Base-by-base conservation (phyloP, 2,113 vertebrate species). In the Chlorodrepanis virens region DNA sequence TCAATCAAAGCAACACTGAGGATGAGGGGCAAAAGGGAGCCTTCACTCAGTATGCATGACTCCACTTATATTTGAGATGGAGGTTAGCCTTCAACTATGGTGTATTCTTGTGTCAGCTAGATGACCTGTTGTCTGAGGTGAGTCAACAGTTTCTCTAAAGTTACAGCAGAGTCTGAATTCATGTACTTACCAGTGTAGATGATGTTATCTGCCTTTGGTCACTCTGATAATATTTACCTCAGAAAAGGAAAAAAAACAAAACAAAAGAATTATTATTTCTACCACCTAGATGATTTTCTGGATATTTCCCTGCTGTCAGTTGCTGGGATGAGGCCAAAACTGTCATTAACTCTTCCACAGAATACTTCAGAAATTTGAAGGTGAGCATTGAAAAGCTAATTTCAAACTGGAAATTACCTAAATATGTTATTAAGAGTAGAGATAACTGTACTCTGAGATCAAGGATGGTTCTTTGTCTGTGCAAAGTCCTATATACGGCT, bases 311-410 rank as follows among this genome's bases (percentile, higher is more conserved):
- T 59, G 33, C 10, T 54, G 33, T 42, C 35, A 24, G 20, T 56
- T 65, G 29, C 45, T 74, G 45, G 20, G 18, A 39, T 60, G 50
- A 72, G 35, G 14, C 5, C 23, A 53, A 61, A 87, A 76, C 21
- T n/a, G 10, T n/a, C 1, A 4, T 40, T 59, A 4, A 10, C 2
- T 52, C 7, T 15, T 68, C 13, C 5, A 3, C 25, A 50, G 35
- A 64, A 72, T 23, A 23, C 25, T 77, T 24, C 4, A 9, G 25
- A 80, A 83, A 28, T 35, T 28, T 76, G 35, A 83, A 89, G 18
- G 10, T 2, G 17, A 71, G 29, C 15, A 67, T 4, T 78, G 49
- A 45, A 80, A 54, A 77, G 35, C 11, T 80, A 10, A 72, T 52
- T 80, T 65, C 19, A 40, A 40, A 52, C 12, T 68, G 28, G 12